Evolutionary conservation across 1,140 invertebrate genomes (phyloP), one percentile per base, ranked within the genome.

Genomic region (Zaprionus nigranus): DNA sequence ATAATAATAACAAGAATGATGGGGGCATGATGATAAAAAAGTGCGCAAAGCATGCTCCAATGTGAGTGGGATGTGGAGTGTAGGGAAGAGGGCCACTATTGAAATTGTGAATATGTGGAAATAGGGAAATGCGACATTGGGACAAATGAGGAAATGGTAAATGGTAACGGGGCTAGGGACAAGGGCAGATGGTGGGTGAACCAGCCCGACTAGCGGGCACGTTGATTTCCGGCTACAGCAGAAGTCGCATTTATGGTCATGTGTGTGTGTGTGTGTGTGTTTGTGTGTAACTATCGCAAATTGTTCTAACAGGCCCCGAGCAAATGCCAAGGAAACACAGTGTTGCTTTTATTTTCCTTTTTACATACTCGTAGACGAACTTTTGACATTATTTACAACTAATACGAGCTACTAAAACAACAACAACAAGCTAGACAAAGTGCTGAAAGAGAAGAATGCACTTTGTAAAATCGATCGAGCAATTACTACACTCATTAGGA

Each of bases 1-100:
- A 78, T 81, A 72, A 83, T 79, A 75, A 78, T 60, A 83, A 82
- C 71, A 79, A 79, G 83, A 84, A 84, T 84, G 81, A 68, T 65
- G 63, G 49, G 59, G 49, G 15, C 43, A 72, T 36, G 51, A 56
- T 60, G 46, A 43, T 36, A 38, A 53, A 67, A 57, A 54, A 54
- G 9, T 46, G 51, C 36, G 11, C 36, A 54, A 26, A 20, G 20
- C 15, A 15, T n/a, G n/a, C n/a, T n/a, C n/a, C n/a, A n/a, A n/a
- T n/a, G n/a, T n/a, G n/a, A 5, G n/a, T 20, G 20, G 17, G n/a
- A 15, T 11, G 30, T 34, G 30, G 30, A 34, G 30, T 34, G 9
- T 11, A 34, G 59, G 15, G 36, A 17, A 24, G 36, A 38, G 36
- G 36, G 34, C 6, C 40, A 46, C 15, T 17, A 46, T 5, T 46